phyloP scores from a whole-genome alignment of 2,888 invertebrate genomes.

The Osedax fenrisi region DNA sequence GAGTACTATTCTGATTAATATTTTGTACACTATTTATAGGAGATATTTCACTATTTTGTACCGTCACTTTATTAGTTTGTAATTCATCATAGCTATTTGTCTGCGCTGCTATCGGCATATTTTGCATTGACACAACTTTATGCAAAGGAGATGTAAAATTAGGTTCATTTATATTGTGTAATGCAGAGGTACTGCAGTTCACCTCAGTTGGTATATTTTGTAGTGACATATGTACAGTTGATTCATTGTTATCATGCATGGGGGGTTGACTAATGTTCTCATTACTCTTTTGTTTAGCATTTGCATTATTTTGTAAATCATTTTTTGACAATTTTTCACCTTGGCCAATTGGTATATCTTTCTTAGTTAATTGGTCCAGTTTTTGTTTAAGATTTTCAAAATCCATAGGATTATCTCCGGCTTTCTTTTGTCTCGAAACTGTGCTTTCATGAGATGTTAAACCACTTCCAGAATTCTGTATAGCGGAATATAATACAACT shows the following conservation, averaged over 20 bases:
- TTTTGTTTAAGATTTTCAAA: slow-evolving; percentile 37
- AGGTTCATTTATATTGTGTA: neutral
- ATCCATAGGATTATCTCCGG: slow-evolving; percentile 30
- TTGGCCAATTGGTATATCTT: neutral
- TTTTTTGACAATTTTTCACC: neutral
- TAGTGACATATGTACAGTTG: neutral
- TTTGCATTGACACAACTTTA: neutral
- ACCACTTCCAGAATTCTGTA: slow-evolving; percentile 25
- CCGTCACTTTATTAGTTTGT: neutral
- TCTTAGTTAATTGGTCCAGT: slow-evolving; percentile 33
- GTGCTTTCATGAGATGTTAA: slow-evolving; percentile 30
- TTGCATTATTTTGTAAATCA: neutral
- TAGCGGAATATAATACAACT: neutral
- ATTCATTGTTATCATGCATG: too few relatives aligned
- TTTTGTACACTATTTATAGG: neutral
- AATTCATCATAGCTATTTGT: too few relatives aligned
- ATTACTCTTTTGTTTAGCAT: neutral
- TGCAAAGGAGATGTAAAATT: neutral
- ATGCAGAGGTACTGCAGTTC: neutral
- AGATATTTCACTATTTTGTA: too few relatives aligned
- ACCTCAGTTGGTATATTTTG: neutral
- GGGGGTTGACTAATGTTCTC: neutral
- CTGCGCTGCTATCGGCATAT: neutral
- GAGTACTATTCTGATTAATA: too few relatives aligned
- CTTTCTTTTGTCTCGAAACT: slow-evolving; percentile 9